A percentile compares a stretch with the other conserved stretches of the same genome.
phyloP scores from a whole-genome alignment of 2,113 vertebrate species.

The Cygnus atratus region DNA sequence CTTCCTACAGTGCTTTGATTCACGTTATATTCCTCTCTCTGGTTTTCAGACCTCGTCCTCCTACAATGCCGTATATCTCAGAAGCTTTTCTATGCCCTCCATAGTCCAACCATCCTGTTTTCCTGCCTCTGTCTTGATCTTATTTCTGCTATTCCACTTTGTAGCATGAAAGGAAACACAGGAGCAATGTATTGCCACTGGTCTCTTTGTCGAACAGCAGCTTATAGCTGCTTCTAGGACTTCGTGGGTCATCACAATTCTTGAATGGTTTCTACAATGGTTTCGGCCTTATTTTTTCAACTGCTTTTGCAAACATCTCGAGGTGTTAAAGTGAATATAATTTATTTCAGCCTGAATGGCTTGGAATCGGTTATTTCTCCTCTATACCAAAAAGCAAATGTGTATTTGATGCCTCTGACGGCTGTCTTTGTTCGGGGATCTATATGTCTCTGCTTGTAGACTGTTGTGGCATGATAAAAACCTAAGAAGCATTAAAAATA shows the following conservation, averaged over 20 bases:
- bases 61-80: not conserved
- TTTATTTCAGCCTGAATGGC: not conserved
- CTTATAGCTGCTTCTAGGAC: not conserved
- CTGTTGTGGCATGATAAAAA: not conserved
- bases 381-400: not conserved
- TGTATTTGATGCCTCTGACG: not conserved
- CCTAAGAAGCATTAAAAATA: slow-evolving; percentile 19
- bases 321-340: not conserved
- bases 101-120: not conserved
- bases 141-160: not conserved
- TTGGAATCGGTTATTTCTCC: slow-evolving; percentile 6
- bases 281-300: not conserved
- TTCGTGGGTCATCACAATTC: not conserved
- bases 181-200: not conserved
- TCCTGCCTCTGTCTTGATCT: not conserved
- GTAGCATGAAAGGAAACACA: not conserved
- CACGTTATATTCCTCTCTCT: not conserved
- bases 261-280: not conserved
- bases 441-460: not conserved
- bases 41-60: not conserved
- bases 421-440: slow-evolving; percentile 25
- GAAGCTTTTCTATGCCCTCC: not conserved
- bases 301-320: not conserved
- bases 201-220: not conserved
- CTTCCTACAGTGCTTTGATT: not conserved